Base-by-base conservation (phyloP, 37 sponge, comb jelly and placozoan species). In the Ianthella basta region DNA sequence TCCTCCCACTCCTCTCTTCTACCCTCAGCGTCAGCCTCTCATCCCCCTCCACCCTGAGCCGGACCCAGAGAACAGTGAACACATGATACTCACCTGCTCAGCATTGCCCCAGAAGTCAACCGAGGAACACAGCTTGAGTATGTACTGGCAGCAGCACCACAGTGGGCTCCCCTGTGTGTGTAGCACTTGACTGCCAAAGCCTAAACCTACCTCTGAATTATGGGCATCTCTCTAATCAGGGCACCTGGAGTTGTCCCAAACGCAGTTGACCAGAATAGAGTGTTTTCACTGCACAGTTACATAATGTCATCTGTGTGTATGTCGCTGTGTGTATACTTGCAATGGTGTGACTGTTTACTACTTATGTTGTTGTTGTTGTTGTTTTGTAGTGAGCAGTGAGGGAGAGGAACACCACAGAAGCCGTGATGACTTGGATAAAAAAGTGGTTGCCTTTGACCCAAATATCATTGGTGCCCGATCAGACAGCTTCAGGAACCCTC, bases 31-130 rank as follows among this genome's bases (percentile, higher is more conserved):
- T 19, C 91, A 91, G 36, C 94, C 94, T 39, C 77, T 91, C 57
- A 72, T 94, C 13, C 72, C 64, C 39, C 84, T 94, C 29, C 87
- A 82, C 12, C 73, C 72, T 8, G 83, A 82, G 40, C 57, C 80
- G 1, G 86, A 86, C 50, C 84, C 85, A 16, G 82, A 88, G 24
- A 64, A 79, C 36, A 68, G 85, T 8, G 88, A 87, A 13, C 59
- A 60, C 56, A 82, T 65, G 55, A 53, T 56, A 18, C 68, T 94
- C 23, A 86, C 66, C 13, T 94, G 94, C 53, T 74, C 55, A 29
- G 74, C 77, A 53, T 85, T 94, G 21, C 94, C 94, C 15, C 94
- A 94, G 60, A 80, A 85, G 41, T 83, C 86, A 50, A 83, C 82
- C 14, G 50, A 79, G 4, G 57, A 82, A 35, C 85, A 64, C 19